Evolutionary conservation across 2,888 invertebrate genomes (phyloP), one percentile per base, ranked within the genome.

Genomic region (Portevinia maculata): DNA sequence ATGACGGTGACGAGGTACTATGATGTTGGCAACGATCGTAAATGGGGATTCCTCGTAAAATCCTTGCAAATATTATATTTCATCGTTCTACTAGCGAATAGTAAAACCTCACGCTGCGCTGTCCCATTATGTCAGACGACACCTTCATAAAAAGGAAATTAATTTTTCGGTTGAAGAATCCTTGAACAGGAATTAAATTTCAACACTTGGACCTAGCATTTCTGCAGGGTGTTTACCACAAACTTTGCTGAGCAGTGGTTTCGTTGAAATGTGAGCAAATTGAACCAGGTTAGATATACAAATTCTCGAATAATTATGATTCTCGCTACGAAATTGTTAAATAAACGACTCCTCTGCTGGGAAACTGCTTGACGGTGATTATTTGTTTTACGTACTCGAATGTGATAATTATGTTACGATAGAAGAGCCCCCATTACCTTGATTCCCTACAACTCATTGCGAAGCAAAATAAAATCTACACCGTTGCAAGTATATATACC

Each of bases 81-180:
- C n/a, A 34, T 13, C 1, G 34, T 8, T 13, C 32, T 7, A 21
- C 19, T 6, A 8, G 64, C 13, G 17, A 2, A 39, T 8, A 32
- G 13, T 7, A 39, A 15, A 28, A 15, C 19, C 52, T 21, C 57
- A 15, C 32, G 57, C 69, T 70, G 57, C 24, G 48, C 69, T 70
- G 57, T 48, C 39, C 41, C 32, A 57, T 64, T 60, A 55, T 70
- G 34, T 53, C 64, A 57, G 19, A 50, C 41, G 70, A 50, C 59
- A 73, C 64, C 64, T 73, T 64, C 37, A 48, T 34, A 39, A 62
- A 64, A 64, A 55, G 55, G 73, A 73, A 48, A 73, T 73, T 73
- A 62, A 64, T 73, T 73, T 62, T 73, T 73, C 62, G 73, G 62
- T 64, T 64, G 64, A 48, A 30, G 39, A 46, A 64, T 37, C 50